Conservation (phyloP, 2,888 invertebrate species). For the Aricia artaxerxes region DNA sequence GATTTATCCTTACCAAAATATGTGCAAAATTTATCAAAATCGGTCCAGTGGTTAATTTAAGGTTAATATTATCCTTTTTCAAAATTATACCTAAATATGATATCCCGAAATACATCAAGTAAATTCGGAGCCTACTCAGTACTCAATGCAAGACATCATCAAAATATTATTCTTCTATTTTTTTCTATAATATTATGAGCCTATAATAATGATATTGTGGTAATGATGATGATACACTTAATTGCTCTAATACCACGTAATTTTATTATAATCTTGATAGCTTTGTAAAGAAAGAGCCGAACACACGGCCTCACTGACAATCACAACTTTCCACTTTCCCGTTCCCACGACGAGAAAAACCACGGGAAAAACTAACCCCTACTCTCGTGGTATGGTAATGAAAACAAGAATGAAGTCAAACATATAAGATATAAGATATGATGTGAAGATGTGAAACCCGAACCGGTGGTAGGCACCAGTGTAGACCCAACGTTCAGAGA, state of each 20-base stretch:
- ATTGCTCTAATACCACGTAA: conserved; percentile 7
- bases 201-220: neutral
- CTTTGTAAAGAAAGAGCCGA: conserved; percentile 70
- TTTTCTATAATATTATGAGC: neutral
- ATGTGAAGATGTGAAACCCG: neutral
- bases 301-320: conserved; percentile 70
- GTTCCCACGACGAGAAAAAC: conserved; percentile 61
- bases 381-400: conserved; percentile 10
- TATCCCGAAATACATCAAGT: too few relatives aligned
- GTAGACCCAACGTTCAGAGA: too few relatives aligned
- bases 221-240: conserved; percentile 9
- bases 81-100: neutral
- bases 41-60: too few relatives aligned
- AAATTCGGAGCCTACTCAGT: too few relatives aligned
- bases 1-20: too few relatives aligned
- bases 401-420: conserved; percentile 14
- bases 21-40: too few relatives aligned
- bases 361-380: conserved; percentile 42
- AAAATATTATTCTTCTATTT: too few relatives aligned
- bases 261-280: conserved; percentile 41
- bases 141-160: too few relatives aligned
- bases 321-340: conserved; percentile 76
- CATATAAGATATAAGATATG: neutral
- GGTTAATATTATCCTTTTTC: too few relatives aligned
- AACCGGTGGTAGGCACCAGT: too few relatives aligned